phyloP scores from a whole-genome alignment of 1,140 invertebrate species.

The Megalopta genalis region DNA sequence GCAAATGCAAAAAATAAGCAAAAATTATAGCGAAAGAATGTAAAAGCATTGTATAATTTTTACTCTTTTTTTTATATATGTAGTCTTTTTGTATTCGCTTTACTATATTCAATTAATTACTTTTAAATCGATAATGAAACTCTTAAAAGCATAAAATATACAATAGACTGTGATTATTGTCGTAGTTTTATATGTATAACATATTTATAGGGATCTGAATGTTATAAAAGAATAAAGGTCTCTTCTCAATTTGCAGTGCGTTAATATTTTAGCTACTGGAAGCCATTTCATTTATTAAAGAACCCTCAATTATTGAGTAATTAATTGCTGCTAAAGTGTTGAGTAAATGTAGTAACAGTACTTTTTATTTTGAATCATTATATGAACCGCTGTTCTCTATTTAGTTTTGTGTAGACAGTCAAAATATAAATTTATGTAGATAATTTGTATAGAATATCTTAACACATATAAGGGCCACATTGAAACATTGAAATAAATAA shows the following conservation, averaged over 20 bases:
- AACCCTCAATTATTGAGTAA: neutral
- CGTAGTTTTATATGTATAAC: neutral
- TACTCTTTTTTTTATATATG: constrained; percentile 17
- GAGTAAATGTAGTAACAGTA: too few relatives aligned
- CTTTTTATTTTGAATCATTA: too few relatives aligned
- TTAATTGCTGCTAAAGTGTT: too few relatives aligned
- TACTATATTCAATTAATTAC: neutral
- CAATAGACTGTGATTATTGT: neutral
- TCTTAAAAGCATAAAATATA: too few relatives aligned
- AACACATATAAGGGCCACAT: too few relatives aligned
- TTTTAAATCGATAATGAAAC: too few relatives aligned
- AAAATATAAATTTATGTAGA: too few relatives aligned
- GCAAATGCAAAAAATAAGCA: neutral
- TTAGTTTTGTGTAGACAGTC: too few relatives aligned
- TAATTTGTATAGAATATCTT: too few relatives aligned
- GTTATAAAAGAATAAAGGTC: constrained; percentile 18
- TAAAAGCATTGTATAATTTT: constrained; percentile 23
- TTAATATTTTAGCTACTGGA: too few relatives aligned
- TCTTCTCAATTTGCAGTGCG: neutral
- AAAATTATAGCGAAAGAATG: neutral
- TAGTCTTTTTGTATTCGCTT: neutral
- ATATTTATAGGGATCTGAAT: constrained; percentile 12
- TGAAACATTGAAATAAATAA: neutral
- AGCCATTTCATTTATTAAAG: neutral
- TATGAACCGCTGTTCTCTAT: too few relatives aligned